phyloP scores from a whole-genome alignment of 2,888 invertebrate genomes.

The Dasypolia templi region DNA sequence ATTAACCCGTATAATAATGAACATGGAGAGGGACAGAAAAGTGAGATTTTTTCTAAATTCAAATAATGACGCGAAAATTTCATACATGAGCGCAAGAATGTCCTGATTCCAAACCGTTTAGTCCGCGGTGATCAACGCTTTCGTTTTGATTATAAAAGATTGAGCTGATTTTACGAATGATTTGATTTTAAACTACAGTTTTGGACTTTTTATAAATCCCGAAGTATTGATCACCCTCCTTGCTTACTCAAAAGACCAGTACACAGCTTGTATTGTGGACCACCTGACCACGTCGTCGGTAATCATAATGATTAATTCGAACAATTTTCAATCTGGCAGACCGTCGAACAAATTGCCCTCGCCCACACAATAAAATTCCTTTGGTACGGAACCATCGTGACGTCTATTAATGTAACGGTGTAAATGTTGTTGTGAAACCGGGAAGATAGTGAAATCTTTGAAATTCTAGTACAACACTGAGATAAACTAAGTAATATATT shows the following conservation, averaged over 20 bases:
- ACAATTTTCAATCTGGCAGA: conserved; percentile 63
- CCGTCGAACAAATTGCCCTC: conserved; percentile 59
- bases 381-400: conserved; percentile 55
- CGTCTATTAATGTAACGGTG: conserved; percentile 64
- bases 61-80: not conserved
- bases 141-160: not conserved
- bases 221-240: conserved; percentile 14
- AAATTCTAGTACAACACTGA: conserved; percentile 5
- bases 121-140: not conserved
- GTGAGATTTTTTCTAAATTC: not conserved
- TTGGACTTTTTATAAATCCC: not conserved
- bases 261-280: conserved; percentile 42
- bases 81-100: not conserved
- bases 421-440: conserved; percentile 29
- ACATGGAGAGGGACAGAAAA: not conserved
- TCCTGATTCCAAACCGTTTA: not conserved
- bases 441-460: conserved; percentile 4
- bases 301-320: conserved; percentile 62
- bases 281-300: conserved; percentile 57
- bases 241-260: conserved; percentile 37
- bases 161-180: not conserved
- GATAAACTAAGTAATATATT: not conserved
- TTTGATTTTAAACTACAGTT: not conserved
- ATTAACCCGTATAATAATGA: conserved; percentile 18
- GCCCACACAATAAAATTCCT: conserved; percentile 63